Base-by-base conservation (phyloP, 2,888 invertebrate species). In the Didymodactylos carnosus region DNA sequence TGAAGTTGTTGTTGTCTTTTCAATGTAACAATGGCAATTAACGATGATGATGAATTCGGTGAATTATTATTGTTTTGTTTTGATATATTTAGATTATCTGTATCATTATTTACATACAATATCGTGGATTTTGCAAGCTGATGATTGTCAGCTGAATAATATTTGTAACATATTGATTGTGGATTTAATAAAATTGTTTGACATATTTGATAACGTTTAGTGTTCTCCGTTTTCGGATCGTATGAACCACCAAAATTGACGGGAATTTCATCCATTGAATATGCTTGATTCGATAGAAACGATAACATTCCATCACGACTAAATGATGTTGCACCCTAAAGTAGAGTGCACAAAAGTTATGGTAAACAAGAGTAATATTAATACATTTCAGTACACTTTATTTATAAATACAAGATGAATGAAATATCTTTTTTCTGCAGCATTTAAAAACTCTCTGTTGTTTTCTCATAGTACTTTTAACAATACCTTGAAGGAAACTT, bases 391-490 rank as follows among this genome's bases (percentile, higher is more conserved):
- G n/a, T n/a, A n/a, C n/a, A n/a, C n/a, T n/a, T n/a, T n/a, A n/a
- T n/a, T n/a, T n/a, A n/a, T n/a, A n/a, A n/a, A n/a, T n/a, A n/a
- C n/a, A n/a, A n/a, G n/a, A n/a, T n/a, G n/a, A n/a, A n/a, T n/a
- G n/a, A n/a, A n/a, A n/a, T n/a, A n/a, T n/a, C n/a, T n/a, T n/a
- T n/a, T n/a, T n/a, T n/a, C n/a, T n/a, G n/a, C n/a, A n/a, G n/a
- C n/a, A n/a, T n/a, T n/a, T n/a, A n/a, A n/a, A n/a, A n/a, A n/a
- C n/a, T n/a, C n/a, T n/a, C n/a, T n/a, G n/a, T n/a, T n/a, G n/a
- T n/a, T n/a, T n/a, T n/a, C n/a, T n/a, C n/a, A n/a, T n/a, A 95
- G 93, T 85, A 95, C 95, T 79, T 94, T 86, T 73, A 94, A 88
- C 73, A 95, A 87, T 81, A 95, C 92, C 82, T 92, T 92, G 85